These are phyloP conservation scores for Phocides pigmalion DNA, from an alignment of 1,140 invertebrate species.

Conservation along the genomic window DNA sequence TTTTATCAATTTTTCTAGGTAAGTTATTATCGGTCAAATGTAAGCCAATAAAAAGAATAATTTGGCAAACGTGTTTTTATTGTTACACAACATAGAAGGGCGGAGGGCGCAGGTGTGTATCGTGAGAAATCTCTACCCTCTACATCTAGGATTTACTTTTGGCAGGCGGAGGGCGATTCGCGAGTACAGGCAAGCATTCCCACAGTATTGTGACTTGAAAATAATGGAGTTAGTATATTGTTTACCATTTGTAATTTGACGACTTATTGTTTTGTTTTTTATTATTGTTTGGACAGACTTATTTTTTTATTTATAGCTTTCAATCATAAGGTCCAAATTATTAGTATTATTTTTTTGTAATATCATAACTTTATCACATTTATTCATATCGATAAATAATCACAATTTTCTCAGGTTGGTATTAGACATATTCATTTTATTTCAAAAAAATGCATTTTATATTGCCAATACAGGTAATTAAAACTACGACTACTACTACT, in stretches of 20 bases:
- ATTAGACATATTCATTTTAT: too few species aligned
- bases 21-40: not conserved
- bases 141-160: slow-evolving; percentile 46
- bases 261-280: not conserved
- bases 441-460: too few species aligned
- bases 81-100: slow-evolving; percentile 26
- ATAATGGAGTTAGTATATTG: not conserved
- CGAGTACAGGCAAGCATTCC: slow-evolving; percentile 42
- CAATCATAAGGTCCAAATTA: too few species aligned
- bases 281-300: too few species aligned
- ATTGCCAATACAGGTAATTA: too few species aligned
- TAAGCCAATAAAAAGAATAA: not conserved
- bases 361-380: too few species aligned
- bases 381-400: too few species aligned
- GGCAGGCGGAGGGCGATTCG: slow-evolving; percentile 52
- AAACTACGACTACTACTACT: too few species aligned
- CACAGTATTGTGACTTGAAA: slow-evolving; percentile 33
- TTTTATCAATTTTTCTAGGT: too few species aligned
- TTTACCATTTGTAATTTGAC: not conserved
- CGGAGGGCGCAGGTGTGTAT: slow-evolving; percentile 57
- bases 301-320: too few species aligned
- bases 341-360: too few species aligned
- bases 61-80: not conserved
- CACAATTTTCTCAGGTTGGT: too few species aligned
- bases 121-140: slow-evolving; percentile 56